phyloP scores from a whole-genome alignment of 2,888 invertebrate species.

The Drosophila paracracens region DNA sequence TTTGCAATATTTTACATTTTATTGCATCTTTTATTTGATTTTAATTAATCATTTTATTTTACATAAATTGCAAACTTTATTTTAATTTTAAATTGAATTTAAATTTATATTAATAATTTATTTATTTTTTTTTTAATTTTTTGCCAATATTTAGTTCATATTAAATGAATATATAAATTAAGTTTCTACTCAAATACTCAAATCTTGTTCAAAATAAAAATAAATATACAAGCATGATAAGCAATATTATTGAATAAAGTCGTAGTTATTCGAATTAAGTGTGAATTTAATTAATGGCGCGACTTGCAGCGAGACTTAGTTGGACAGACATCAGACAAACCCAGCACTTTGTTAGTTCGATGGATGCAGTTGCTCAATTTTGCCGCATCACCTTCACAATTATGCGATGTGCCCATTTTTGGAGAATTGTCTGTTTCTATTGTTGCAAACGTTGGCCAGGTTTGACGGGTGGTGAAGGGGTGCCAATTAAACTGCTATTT shows the following conservation, averaged over 20 bases:
- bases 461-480: constrained; percentile 16
- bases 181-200: neutral
- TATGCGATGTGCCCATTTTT: constrained; percentile 55
- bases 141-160: fast-evolving
- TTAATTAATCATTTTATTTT: neutral
- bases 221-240: constrained; percentile 24
- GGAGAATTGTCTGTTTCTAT: constrained; percentile 18
- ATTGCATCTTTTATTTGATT: neutral
- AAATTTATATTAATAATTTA: neutral
- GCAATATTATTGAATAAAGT: constrained; percentile 14
- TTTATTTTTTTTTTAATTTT: neutral
- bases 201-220: neutral
- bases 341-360: constrained; percentile 48
- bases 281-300: constrained; percentile 12
- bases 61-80: neutral
- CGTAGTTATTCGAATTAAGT: neutral
- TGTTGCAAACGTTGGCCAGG: constrained; percentile 33
- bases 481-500: constrained; percentile 77
- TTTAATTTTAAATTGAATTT: neutral
- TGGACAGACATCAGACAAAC: constrained; percentile 37
- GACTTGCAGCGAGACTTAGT: constrained; percentile 15
- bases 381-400: constrained; percentile 66
- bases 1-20: neutral
- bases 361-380: constrained; percentile 44
- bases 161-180: neutral